phyloP scores from a whole-genome alignment of 2,797 vertebrate genomes.

The Hylomyscus alleni region DNA sequence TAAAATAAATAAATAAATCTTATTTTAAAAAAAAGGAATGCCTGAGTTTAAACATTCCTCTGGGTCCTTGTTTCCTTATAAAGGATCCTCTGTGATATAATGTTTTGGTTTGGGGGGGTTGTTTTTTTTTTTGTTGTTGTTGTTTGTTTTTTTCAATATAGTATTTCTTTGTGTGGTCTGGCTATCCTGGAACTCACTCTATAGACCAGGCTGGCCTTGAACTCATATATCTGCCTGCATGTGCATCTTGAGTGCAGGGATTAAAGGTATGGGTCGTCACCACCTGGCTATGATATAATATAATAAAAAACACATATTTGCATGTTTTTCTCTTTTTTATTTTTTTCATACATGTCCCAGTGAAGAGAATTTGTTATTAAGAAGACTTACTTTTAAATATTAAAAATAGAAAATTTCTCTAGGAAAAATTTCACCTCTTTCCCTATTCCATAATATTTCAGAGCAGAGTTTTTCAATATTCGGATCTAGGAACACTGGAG shows the following conservation, averaged over 20 bases:
- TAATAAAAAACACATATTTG: not conserved
- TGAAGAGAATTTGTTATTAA: not conserved
- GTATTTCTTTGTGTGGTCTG: not conserved
- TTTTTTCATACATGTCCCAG: not conserved
- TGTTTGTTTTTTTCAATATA: not conserved
- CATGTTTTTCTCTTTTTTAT: not conserved
- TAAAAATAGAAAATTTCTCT: not conserved
- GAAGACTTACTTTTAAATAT: not conserved
- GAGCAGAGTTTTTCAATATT: not conserved
- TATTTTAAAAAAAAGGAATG: not conserved
- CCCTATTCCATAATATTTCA: not conserved
- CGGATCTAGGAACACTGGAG: not conserved
- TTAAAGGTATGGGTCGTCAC: not conserved
- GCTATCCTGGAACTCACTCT: not conserved
- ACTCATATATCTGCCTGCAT: not conserved
- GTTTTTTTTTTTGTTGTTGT: too few relatives aligned
- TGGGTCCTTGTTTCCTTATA: not conserved
- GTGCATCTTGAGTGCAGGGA: not conserved
- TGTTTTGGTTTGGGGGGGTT: not conserved
- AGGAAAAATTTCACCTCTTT: not conserved
- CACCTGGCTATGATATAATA: not conserved
- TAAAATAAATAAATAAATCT: too few relatives aligned
- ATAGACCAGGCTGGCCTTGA: not conserved
- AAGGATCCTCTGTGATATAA: not conserved
- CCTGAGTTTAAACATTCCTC: not conserved